Percentiles rank a stretch among this genome's conserved stretches.
phyloP scores from a whole-genome alignment of 2,113 vertebrate species.

The Strigops habroptila region DNA sequence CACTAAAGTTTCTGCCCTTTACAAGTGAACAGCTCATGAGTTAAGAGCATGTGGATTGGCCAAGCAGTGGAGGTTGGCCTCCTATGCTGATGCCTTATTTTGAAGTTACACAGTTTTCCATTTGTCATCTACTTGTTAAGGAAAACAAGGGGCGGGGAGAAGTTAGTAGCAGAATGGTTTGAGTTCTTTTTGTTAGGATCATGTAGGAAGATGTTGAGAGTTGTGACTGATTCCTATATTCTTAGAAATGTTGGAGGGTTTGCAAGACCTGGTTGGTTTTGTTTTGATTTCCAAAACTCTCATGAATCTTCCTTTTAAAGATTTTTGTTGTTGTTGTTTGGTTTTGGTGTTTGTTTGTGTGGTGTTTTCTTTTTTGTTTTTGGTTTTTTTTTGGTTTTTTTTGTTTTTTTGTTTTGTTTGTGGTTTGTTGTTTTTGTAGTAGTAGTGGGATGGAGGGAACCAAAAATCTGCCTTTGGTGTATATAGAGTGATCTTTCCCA shows the following conservation, averaged over 20 bases:
- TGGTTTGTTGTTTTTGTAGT: neutral
- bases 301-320: neutral
- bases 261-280: neutral
- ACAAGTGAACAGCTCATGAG: neutral
- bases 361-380: too few species aligned
- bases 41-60: neutral
- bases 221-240: neutral
- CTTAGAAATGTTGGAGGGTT: neutral
- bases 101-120: neutral
- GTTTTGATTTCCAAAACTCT: neutral
- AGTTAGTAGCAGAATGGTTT: neutral
- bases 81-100: neutral
- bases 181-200: neutral
- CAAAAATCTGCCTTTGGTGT: neutral
- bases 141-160: neutral
- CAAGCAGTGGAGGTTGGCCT: neutral
- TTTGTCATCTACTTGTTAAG: neutral
- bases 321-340: neutral
- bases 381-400: neutral
- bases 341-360: neutral
- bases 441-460: neutral
- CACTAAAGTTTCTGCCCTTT: neutral
- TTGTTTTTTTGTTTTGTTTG: neutral
- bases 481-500: neutral
- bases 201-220: neutral